Evolutionary conservation across 2,888 invertebrate genomes (phyloP).

Genomic region (Eulithis prunata): DNA sequence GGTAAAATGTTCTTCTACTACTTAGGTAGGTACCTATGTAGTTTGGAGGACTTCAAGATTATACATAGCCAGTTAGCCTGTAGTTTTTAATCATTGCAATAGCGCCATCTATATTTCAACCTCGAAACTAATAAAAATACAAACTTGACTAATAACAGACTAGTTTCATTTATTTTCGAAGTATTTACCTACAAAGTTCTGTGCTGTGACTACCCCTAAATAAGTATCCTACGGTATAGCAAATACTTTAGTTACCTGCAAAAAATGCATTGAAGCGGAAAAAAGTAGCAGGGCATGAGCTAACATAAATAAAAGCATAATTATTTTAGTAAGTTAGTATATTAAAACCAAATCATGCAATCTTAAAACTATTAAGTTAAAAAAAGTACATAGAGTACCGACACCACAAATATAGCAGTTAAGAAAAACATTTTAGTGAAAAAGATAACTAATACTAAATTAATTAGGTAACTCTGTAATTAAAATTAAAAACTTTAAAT

Average conservation of each 20-base stretch:
- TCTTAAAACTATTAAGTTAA: constrained; percentile 19
- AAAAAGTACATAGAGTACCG: constrained; percentile 34
- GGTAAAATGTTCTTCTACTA: too few relatives aligned
- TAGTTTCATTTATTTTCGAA: too few relatives aligned
- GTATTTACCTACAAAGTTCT: too few relatives aligned
- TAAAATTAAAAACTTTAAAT: constrained; percentile 26
- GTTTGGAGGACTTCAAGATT: too few relatives aligned
- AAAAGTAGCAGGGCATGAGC: too few relatives aligned
- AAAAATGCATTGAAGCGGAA: too few relatives aligned
- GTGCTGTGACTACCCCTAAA: too few relatives aligned
- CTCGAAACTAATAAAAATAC: background rate
- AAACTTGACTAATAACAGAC: too few relatives aligned
- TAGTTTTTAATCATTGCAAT: background rate
- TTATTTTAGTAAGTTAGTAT: constrained; percentile 27
- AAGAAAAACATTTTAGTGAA: constrained; percentile 6
- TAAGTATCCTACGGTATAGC: too few relatives aligned
- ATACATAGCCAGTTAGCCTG: too few relatives aligned
- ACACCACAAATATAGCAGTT: constrained; percentile 14
- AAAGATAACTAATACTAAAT: constrained; percentile 15
- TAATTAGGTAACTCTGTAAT: constrained; percentile 20
- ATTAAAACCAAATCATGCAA: constrained; percentile 35
- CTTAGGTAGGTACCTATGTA: too few relatives aligned
- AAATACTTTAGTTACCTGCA: too few relatives aligned
- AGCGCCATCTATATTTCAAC: background rate
- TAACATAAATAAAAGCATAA: constrained; percentile 20